These are phyloP conservation scores for Seriola dumerili DNA, from an alignment of 2,113 vertebrate species.

Conservation along the genomic window DNA sequence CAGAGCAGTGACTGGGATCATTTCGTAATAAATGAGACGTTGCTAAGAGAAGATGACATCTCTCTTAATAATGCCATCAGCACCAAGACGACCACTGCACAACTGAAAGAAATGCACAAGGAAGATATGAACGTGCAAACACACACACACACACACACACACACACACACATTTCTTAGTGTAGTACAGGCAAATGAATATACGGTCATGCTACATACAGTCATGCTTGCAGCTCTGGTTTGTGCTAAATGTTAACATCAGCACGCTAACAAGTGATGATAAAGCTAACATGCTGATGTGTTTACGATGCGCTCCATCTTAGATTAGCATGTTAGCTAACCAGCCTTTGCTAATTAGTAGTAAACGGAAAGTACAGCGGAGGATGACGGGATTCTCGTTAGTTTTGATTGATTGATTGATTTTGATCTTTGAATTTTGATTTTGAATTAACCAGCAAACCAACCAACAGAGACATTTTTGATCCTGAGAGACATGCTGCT, in stretches of 20 bases:
- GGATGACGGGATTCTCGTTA: too few species aligned
- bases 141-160: neutral
- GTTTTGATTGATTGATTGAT: too few species aligned
- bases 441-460: neutral
- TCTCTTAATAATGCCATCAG: slow-evolving; percentile 12
- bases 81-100: neutral
- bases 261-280: too few species aligned
- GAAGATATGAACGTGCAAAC: neutral
- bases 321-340: too few species aligned
- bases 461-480: neutral
- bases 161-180: neutral
- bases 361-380: too few species aligned
- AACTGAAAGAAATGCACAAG: neutral
- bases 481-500: neutral
- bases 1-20: neutral
- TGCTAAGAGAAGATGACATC: slow-evolving; percentile 31
- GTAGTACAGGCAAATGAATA: neutral
- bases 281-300: too few species aligned
- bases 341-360: too few species aligned
- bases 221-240: too few species aligned
- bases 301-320: too few species aligned
- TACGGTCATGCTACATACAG: too few species aligned
- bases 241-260: too few species aligned
- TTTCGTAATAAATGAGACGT: neutral
- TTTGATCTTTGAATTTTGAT: too few species aligned